Percentiles rank a stretch among this genome's conserved stretches.
Conservation (phyloP, 92 coral and sea anemone species). For the Porites evermanni region DNA sequence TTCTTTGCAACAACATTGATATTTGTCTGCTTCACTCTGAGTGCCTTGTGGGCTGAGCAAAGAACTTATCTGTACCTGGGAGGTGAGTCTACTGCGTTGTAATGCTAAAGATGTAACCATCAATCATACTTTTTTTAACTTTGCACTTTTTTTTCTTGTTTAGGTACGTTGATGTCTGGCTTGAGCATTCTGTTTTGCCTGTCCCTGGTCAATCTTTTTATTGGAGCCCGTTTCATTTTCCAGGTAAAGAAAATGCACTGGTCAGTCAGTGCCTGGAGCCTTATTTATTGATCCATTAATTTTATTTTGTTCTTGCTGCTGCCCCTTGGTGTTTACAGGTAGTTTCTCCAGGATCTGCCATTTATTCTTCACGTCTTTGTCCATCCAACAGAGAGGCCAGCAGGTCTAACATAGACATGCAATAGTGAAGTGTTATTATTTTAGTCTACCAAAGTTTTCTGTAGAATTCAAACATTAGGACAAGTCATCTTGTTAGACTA, state of each 20-base stretch:
- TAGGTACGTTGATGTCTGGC: slow-evolving; percentile 92
- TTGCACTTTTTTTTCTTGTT: neutral
- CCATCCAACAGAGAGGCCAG: too few species aligned
- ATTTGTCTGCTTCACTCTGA: slow-evolving; percentile 92
- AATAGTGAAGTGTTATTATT: too few species aligned
- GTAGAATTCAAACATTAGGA: neutral
- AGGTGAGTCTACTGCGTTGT: slow-evolving; percentile 59
- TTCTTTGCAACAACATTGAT: slow-evolving; percentile 93
- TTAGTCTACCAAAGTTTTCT: neutral
- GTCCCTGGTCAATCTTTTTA: slow-evolving; percentile 82
- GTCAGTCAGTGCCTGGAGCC: neutral
- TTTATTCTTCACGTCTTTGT: too few species aligned
- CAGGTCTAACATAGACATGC: too few species aligned
- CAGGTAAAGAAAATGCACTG: slow-evolving; percentile 64
- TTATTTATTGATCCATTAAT: too few species aligned
- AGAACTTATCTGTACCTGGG: slow-evolving; percentile 89
- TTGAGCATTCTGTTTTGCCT: slow-evolving; percentile 80
- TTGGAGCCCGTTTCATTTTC: slow-evolving; percentile 83
- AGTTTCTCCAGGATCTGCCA: too few species aligned
- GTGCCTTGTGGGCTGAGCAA: slow-evolving; percentile 98
- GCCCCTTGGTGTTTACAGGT: too few species aligned
- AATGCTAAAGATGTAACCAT: neutral
- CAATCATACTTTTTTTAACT: neutral
- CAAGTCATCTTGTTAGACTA: neutral
- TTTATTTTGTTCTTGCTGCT: too few species aligned